Percentiles rank a stretch among this genome's conserved stretches.
Conservation (phyloP, 2,113 vertebrate genomes). For the Epinephelus moara region DNA sequence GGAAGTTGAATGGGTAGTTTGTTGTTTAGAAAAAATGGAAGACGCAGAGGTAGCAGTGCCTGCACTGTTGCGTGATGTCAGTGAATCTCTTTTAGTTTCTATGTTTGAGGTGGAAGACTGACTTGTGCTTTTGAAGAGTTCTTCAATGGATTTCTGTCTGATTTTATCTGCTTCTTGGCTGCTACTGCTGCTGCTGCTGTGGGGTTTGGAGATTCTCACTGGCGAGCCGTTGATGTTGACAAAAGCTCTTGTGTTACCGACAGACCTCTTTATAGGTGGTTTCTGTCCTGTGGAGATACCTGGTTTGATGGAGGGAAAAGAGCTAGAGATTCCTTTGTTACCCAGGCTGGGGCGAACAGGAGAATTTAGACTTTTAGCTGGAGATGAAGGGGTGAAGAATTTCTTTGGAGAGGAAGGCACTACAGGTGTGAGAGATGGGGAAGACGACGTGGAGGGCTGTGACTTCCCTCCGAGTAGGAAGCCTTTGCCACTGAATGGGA, state of each 20-base stretch:
- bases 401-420: constrained; percentile 38
- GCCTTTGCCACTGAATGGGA: constrained; percentile 92
- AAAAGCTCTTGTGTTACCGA: constrained; percentile 82
- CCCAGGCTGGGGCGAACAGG: not conserved
- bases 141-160: constrained; percentile 73
- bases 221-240: constrained; percentile 86
- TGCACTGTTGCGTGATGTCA: not conserved
- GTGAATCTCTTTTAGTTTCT: not conserved
- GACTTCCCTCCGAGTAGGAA: constrained; percentile 86
- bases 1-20: not conserved
- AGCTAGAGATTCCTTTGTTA: not conserved
- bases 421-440: constrained; percentile 42
- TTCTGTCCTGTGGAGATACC: constrained; percentile 3
- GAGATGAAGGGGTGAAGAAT: constrained; percentile 23
- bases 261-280: constrained; percentile 74
- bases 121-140: constrained; percentile 65
- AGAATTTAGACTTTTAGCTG: constrained; percentile 6
- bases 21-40: constrained; percentile 26
- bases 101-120: constrained; percentile 12
- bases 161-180: constrained; percentile 5
- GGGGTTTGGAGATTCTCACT: constrained; percentile 74
- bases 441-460: not conserved
- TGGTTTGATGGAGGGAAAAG: constrained; percentile 23
- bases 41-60: not conserved
- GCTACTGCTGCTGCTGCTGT: constrained; percentile 1